Conservation (phyloP, 2,113 vertebrate genomes). For the Pterophyllum scalare region DNA sequence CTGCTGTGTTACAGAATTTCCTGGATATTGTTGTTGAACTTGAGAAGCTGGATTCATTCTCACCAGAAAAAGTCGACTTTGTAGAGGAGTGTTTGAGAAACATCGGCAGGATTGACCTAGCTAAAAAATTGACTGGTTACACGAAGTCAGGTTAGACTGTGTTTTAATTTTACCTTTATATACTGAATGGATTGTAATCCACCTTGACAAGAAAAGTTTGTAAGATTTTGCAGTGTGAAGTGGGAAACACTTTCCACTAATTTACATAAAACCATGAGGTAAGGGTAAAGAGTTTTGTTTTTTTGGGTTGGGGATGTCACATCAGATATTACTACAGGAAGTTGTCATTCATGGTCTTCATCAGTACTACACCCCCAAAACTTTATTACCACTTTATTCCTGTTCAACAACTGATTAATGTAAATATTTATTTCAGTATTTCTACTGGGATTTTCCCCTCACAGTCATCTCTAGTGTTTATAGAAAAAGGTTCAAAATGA, state of each 20-base stretch:
- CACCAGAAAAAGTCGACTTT: constrained; percentile 83
- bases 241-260: background rate
- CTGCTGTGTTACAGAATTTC: constrained; percentile 84
- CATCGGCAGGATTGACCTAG: constrained; percentile 88
- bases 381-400: background rate
- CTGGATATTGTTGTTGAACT: constrained; percentile 88
- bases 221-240: background rate
- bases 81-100: constrained; percentile 83
- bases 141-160: constrained; percentile 81
- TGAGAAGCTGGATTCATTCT: constrained; percentile 87
- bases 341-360: background rate
- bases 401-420: background rate
- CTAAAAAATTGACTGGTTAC: constrained; percentile 84
- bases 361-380: background rate
- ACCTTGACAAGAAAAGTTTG: background rate
- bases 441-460: background rate
- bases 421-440: constrained; percentile 11
- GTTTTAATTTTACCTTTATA: background rate
- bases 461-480: background rate
- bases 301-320: too few relatives aligned
- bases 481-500: background rate
- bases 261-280: background rate
- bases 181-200: background rate
- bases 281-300: too few relatives aligned
- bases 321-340: background rate